Base-by-base conservation (phyloP, 2,797 vertebrate genomes). In the Anabas testudineus region DNA sequence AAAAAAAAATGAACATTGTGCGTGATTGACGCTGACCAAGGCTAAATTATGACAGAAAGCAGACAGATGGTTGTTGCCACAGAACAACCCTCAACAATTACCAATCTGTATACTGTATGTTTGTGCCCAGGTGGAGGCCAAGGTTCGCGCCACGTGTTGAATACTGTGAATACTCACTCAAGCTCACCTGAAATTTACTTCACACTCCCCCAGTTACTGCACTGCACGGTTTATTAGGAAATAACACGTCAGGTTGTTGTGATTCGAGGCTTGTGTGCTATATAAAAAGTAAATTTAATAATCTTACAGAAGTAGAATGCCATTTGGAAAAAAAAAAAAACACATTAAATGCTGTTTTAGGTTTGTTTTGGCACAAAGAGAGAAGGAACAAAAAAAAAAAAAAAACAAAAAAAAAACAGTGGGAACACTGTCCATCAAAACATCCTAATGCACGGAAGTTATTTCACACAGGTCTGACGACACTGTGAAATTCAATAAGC, bases 401-500 rank as follows among this genome's bases (percentile, higher is more conserved):
- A n/a, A n/a, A n/a, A n/a, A n/a, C 10, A 36, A 36, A 36, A 10
- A 36, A 5, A 39, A 14, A 39, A 15, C 37, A 39, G 37, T 39
- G 14, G 14, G 37, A 8, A 37, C 28, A 36, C 5, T 41, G 34
- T 58, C 57, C 15, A 24, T 47, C 30, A 21, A 39, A 56, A 10
- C 3, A 16, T 48, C 49, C 21, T 28, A 36, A 61, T 15, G 53
- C 21, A 2, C 10, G 10, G 19, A 8, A 51, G 55, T 46, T 56
- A 18, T 36, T 63, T 67, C 37, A 60, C 51, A 41, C 58, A 64
- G 49, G 49, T 61, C 39, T 3, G 36, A 54, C 18, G 49, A 46
- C 28, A 42, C 39, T 68, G 60, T 57, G 34, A 70, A 66, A 53
- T 22, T 15, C 12, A 48, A 67, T 49, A 48, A 22, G n/a, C 14